These are phyloP conservation scores for Brienomyrus longianalis DNA, from an alignment of 2,113 vertebrate species.

Conservation along the genomic window DNA sequence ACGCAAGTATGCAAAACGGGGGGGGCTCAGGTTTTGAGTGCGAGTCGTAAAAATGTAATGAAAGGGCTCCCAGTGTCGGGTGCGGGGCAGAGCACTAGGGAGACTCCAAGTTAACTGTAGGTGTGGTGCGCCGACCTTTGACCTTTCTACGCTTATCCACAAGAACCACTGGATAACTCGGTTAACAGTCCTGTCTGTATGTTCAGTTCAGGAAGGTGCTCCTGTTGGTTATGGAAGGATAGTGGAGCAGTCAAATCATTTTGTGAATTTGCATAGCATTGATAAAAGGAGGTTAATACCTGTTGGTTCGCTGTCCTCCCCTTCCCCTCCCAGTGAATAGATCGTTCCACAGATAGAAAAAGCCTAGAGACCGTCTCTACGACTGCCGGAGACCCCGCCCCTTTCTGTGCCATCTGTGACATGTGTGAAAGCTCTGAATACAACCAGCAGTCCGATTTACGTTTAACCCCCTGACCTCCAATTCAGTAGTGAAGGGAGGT, in stretches of 20 bases:
- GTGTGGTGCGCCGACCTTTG: neutral
- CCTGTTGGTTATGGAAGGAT: neutral
- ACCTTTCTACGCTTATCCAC: neutral
- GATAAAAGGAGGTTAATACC: neutral
- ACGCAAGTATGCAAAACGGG: neutral
- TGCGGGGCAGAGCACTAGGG: neutral
- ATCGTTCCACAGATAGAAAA: neutral
- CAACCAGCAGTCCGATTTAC: neutral
- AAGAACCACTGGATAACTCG: neutral
- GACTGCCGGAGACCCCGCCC: neutral
- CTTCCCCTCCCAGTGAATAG: neutral
- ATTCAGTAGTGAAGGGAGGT: neutral
- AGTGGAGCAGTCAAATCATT: neutral
- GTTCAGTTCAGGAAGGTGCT: neutral
- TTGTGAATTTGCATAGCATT: neutral
- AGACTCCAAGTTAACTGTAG: neutral
- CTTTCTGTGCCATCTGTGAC: neutral
- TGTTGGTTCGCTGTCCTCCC: neutral
- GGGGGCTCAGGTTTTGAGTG: neutral
- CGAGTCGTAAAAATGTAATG: neutral
- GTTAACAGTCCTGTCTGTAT: neutral
- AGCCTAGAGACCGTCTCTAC: neutral
- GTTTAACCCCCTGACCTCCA: conserved; percentile 4
- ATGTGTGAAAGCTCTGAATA: neutral
- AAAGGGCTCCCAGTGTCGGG: neutral